phyloP scores from a whole-genome alignment of 2,888 invertebrate species.

The Reticulitermes lucifugus region DNA sequence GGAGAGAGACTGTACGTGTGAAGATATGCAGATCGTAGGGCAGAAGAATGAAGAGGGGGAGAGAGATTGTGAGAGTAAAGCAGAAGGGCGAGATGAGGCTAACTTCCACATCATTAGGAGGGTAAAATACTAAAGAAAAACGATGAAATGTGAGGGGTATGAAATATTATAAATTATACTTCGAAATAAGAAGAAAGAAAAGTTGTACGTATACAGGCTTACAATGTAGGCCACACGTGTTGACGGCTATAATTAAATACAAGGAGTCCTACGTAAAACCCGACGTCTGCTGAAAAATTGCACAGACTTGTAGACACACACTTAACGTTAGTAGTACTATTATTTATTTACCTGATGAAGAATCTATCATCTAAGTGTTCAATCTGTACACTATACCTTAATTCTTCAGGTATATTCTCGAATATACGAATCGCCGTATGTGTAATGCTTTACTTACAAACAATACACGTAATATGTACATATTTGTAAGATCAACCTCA shows the following conservation, averaged over 20 bases:
- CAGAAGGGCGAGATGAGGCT: slow-evolving; percentile 29
- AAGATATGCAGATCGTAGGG: slow-evolving; percentile 50
- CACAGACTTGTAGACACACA: too few relatives aligned
- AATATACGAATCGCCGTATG: too few relatives aligned
- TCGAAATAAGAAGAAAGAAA: background rate
- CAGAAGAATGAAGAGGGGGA: background rate
- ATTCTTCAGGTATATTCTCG: too few relatives aligned
- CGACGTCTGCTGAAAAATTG: too few relatives aligned
- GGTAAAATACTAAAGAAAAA: slow-evolving; percentile 36
- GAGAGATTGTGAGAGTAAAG: background rate
- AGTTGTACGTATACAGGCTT: background rate
- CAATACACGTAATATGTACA: too few relatives aligned
- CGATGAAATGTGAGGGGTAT: slow-evolving; percentile 25
- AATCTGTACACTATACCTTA: too few relatives aligned
- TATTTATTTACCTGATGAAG: too few relatives aligned
- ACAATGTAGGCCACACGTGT: background rate
- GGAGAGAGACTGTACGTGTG: slow-evolving; percentile 39
- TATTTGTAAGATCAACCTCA: too few relatives aligned
- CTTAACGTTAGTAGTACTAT: too few relatives aligned
- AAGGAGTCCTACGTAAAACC: too few relatives aligned
- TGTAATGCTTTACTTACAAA: too few relatives aligned
- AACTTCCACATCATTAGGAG: slow-evolving; percentile 43
- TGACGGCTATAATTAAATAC: background rate
- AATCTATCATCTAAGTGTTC: too few relatives aligned
- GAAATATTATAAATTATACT: slow-evolving; percentile 38